A percentile compares a stretch with the other conserved stretches of the same genome.
These are phyloP conservation scores for Drosophila grimshawi DNA, from an alignment of 1,140 invertebrate genomes.

Conservation along the genomic window DNA sequence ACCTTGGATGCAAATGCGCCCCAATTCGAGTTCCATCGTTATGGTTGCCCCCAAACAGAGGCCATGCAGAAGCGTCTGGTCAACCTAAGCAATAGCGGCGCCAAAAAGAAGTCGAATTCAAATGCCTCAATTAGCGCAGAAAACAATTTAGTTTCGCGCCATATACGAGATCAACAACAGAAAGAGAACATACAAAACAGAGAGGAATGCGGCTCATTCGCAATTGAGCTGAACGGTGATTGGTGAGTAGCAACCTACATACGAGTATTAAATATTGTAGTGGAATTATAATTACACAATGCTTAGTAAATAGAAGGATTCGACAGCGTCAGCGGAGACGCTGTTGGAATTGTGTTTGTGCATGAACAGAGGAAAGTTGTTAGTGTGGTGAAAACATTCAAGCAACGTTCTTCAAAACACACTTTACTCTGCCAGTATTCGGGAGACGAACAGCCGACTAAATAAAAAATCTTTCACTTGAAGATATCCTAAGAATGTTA, in stretches of 20 bases:
- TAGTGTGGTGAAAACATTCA: background rate
- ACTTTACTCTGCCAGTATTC: background rate
- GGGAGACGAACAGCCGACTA: background rate
- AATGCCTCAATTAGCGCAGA: background rate
- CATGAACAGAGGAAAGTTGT: background rate
- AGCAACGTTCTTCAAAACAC: too few species aligned
- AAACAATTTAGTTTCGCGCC: constrained; percentile 18
- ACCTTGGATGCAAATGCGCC: constrained; percentile 23
- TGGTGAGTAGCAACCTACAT: constrained; percentile 34
- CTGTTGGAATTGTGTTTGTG: background rate
- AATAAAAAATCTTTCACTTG: too few species aligned
- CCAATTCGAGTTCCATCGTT: constrained; percentile 54
- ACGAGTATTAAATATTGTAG: background rate
- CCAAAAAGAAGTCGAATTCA: constrained; percentile 34
- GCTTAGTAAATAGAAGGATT: background rate
- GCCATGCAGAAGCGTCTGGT: background rate
- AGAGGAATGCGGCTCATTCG: background rate
- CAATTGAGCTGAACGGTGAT: constrained; percentile 10
- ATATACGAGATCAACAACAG: constrained; percentile 41
- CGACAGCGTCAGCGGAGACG: background rate
- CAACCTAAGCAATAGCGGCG: background rate
- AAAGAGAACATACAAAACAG: constrained; percentile 44
- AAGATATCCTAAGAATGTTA: too few species aligned
- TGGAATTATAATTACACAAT: background rate
- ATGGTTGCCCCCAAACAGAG: constrained; percentile 29